Evolutionary conservation across 2,113 vertebrate genomes (phyloP), one percentile per base, ranked within the genome.

Genomic region (Hyaena hyaena): DNA sequence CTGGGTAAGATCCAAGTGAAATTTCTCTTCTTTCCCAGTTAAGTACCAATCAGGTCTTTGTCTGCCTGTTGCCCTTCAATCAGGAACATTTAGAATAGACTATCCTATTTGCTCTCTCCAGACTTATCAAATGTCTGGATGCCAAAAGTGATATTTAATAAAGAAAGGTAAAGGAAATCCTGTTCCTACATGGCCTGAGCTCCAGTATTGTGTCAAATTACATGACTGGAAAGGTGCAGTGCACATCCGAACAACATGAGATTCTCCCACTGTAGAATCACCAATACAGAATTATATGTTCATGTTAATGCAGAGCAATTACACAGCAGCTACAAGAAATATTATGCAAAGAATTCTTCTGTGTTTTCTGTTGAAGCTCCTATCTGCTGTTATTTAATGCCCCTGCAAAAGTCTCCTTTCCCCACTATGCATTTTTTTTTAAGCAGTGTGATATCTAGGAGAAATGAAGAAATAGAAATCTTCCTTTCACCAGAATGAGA

Each of bases 401-500:
- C 31, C 23, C 16, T 79, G 26, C 55, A 79, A 74, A 93, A 77
- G 7, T 71, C 33, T 19, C 87, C 17, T 63, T 77, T 63, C 19
- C 2, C 23, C 26, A 48, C 7, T 45, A 31, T 88, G 28, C 43
- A 83, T 93, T 96, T 95, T 35, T 89, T 89, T 83, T 48, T 39
- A 3, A 39, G 79, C 9, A 79, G 28, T 66, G 14, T 91, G 55
- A 58, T 45, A 77, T 28, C 16, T 45, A 8, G 31, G 77, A 95
- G 73, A 97, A 88, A 82, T 69, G 63, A 95, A 96, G 50, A 88
- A 97, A 92, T 16, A 65, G 73, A 96, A 83, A 14, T 31, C 35
- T 81, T 91, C 48, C 50, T 79, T 93, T 92, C 24, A 92, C 15
- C 5, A n/a, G 85, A 88, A 95, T 80, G 7, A 91, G 63, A 92